A percentile compares a stretch with the other conserved stretches of the same genome.
Evolutionary conservation across 2,888 invertebrate species (phyloP).

Genomic region (Fragum whitleyi): DNA sequence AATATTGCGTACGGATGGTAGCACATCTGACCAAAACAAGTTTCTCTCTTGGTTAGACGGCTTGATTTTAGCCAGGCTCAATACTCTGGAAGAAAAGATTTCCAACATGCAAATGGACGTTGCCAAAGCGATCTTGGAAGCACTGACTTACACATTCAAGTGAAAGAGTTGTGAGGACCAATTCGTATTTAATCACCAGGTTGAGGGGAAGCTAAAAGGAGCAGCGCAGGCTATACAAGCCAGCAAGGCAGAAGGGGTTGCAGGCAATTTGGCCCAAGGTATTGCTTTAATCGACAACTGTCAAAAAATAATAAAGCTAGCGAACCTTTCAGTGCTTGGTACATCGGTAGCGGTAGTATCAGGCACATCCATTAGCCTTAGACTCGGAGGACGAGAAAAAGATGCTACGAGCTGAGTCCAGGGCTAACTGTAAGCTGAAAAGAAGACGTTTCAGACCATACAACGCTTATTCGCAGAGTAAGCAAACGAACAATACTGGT

Average conservation of each 20-base stretch:
- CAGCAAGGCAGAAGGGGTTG: background rate
- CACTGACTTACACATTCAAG: background rate
- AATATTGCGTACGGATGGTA: background rate
- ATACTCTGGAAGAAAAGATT: background rate
- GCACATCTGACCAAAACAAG: background rate
- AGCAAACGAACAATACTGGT: background rate
- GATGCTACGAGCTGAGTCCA: constrained; percentile 16
- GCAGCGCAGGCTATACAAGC: background rate
- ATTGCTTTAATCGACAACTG: constrained; percentile 11
- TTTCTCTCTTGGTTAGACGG: background rate
- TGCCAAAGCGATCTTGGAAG: background rate
- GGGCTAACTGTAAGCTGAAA: background rate
- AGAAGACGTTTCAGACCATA: background rate
- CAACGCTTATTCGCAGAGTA: background rate
- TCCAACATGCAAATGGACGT: background rate
- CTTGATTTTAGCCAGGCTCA: background rate
- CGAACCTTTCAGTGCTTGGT: constrained; percentile 20
- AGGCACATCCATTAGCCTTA: constrained; percentile 9
- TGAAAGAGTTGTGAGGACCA: background rate
- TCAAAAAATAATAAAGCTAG: constrained; percentile 25
- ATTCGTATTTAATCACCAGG: background rate
- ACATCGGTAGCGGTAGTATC: constrained; percentile 21
- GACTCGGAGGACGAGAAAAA: constrained; percentile 16
- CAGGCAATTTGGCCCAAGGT: background rate
- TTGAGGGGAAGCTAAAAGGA: background rate